Percentiles rank a stretch among this genome's conserved stretches.
Evolutionary conservation across 2,113 vertebrate genomes (phyloP).

Genomic region (Lepus europaeus): DNA sequence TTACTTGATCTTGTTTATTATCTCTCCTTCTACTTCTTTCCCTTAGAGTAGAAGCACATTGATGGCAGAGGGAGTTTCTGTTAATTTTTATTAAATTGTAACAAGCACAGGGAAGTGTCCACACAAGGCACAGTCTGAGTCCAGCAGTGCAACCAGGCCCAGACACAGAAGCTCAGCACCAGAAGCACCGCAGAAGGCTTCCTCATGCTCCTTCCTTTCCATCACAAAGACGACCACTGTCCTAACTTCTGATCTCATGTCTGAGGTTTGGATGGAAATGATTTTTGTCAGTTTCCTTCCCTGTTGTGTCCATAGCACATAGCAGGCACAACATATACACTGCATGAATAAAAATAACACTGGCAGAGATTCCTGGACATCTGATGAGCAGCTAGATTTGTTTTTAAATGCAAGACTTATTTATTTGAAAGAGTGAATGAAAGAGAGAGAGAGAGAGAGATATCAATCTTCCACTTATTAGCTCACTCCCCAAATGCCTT

Average conservation of each 20-base stretch:
- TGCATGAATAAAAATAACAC: not conserved
- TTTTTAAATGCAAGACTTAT: no score
- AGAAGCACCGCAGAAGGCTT: rapidly evolving
- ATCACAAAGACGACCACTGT: rapidly evolving
- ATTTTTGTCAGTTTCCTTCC: not conserved
- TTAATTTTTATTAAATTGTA: not conserved
- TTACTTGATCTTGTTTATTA: not conserved
- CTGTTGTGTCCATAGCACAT: not conserved
- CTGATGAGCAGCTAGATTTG: not conserved
- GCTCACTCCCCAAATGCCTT: no score
- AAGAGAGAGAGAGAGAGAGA: no score
- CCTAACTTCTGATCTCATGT: not conserved
- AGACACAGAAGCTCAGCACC: not conserved
- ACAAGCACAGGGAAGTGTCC: not conserved
- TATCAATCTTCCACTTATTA: no score
- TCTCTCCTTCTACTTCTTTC: not conserved
- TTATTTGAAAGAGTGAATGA: no score
- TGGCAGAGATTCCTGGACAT: not conserved
- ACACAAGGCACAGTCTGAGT: not conserved
- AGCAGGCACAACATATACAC: no score
- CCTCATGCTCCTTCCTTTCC: not conserved
- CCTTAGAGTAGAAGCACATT: not conserved
- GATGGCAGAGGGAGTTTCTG: not conserved
- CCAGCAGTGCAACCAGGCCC: not conserved
- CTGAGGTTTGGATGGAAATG: not conserved